phyloP scores from a whole-genome alignment of 2,113 vertebrate species.

The Buteo buteo region DNA sequence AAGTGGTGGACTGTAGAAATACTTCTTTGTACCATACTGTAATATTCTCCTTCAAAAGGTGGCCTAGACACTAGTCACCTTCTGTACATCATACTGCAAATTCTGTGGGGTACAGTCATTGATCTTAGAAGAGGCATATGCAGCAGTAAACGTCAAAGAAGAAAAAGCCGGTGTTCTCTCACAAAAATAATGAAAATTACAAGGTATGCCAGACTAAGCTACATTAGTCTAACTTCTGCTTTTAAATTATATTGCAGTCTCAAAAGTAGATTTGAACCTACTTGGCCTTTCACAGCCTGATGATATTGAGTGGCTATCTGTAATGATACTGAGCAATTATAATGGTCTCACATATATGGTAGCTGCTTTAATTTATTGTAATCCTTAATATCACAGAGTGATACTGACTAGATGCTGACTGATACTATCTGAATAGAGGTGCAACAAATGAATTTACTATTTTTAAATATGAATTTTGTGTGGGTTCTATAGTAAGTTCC shows the following conservation, averaged over 20 bases:
- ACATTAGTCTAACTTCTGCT: background rate
- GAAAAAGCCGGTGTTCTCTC: background rate
- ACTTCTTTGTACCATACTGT: background rate
- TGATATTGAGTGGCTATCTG: background rate
- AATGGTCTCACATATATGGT: background rate
- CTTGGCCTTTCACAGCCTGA: background rate
- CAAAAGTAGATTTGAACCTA: background rate
- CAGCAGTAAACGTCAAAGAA: background rate
- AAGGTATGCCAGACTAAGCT: background rate
- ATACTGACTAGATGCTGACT: background rate
- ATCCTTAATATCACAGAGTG: background rate
- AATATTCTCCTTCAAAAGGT: background rate
- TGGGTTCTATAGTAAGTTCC: background rate
- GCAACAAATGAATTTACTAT: background rate
- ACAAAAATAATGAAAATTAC: background rate
- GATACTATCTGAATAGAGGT: background rate
- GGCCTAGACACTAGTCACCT: background rate
- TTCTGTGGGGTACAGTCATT: background rate
- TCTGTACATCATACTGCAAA: background rate
- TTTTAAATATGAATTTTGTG: background rate
- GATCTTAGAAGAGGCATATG: background rate
- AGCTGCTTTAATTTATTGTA: background rate
- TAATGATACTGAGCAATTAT: background rate
- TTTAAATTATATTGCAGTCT: background rate
- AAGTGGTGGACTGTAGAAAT: background rate